phyloP scores from a whole-genome alignment of 1,140 invertebrate genomes.

The Saccostrea glomerata region DNA sequence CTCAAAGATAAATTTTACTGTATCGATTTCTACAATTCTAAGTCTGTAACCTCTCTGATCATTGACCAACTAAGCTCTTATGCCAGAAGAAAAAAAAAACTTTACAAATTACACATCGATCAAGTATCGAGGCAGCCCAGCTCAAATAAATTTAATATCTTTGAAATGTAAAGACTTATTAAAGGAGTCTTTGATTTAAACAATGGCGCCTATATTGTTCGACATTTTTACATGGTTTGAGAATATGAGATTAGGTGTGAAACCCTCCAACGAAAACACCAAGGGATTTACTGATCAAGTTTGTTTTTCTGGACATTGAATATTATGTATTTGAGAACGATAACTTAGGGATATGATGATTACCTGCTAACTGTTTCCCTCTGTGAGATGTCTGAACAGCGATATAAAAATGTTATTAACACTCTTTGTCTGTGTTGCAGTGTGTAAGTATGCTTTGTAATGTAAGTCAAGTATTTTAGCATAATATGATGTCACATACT shows the following conservation, averaged over 20 bases:
- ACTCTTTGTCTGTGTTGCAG: constrained; percentile 11
- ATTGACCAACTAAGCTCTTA: background rate
- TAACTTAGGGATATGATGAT: background rate
- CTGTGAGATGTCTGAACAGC: background rate
- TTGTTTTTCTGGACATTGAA: background rate
- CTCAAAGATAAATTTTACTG: background rate
- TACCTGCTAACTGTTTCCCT: background rate
- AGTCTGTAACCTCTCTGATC: background rate
- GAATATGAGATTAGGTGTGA: constrained; percentile 14
- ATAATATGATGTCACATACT: no score
- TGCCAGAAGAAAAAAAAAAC: background rate
- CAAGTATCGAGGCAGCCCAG: background rate
- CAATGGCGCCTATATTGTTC: background rate
- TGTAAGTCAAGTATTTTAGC: no score
- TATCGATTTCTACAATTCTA: background rate
- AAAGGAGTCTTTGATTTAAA: constrained; percentile 27
- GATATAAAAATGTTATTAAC: background rate
- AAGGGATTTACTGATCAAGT: constrained; percentile 12
- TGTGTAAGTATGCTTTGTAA: background rate
- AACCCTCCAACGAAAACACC: background rate
- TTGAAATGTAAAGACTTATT: constrained; percentile 10
- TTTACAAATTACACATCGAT: background rate
- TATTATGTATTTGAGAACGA: background rate
- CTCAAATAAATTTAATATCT: constrained; percentile 21
- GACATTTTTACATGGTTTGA: background rate